phyloP scores from a whole-genome alignment of 2,797 vertebrate species.

The Caiman crocodilus region DNA sequence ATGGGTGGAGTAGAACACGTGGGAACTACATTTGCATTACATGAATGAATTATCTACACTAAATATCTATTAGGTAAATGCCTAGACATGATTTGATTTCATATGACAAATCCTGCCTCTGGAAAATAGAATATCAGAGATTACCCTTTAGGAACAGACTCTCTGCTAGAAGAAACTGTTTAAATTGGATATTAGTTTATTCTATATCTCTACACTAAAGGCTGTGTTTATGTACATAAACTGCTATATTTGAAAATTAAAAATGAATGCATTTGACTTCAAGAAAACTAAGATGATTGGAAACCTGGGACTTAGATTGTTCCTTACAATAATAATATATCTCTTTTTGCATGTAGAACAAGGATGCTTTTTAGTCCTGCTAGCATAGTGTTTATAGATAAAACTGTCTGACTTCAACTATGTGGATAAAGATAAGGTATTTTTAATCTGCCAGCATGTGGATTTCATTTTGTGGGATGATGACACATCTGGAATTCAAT shows the following conservation, averaged over 20 bases:
- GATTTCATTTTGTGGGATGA: not conserved
- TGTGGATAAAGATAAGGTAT: not conserved
- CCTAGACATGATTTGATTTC: not conserved
- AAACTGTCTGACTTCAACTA: not conserved
- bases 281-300: not conserved
- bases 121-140: not conserved
- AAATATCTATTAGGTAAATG: conserved; percentile 19
- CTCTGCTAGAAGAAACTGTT: not conserved
- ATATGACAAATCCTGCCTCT: not conserved
- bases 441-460: not conserved
- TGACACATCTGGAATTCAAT: not conserved
- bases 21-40: conserved; percentile 46
- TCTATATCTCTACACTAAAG: not conserved
- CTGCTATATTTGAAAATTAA: not conserved
- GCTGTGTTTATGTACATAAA: fast-evolving
- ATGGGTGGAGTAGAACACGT: not conserved
- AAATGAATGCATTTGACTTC: not conserved
- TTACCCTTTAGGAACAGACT: not conserved
- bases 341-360: not conserved
- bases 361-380: not conserved
- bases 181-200: not conserved
- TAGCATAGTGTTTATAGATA: not conserved
- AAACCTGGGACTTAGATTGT: not conserved
- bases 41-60: conserved; percentile 1
- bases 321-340: not conserved